A percentile compares a stretch with the other conserved stretches of the same genome.
Evolutionary conservation across 1,140 invertebrate species (phyloP).

Genomic region (Drosophila navojoa): DNA sequence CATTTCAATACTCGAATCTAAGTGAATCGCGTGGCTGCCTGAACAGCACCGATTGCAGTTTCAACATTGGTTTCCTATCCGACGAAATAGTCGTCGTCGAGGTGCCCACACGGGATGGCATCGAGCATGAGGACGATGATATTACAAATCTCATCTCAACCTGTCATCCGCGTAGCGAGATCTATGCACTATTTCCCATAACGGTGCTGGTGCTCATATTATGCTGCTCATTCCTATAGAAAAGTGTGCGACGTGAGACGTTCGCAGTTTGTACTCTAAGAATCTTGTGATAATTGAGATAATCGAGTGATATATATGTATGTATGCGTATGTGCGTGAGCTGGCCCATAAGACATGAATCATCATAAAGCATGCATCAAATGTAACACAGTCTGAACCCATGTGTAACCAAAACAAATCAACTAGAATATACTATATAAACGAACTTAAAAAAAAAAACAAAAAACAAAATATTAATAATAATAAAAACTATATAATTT

Average conservation of each 20-base stretch:
- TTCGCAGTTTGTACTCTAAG: constrained; percentile 4
- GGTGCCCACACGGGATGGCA: constrained; percentile 91
- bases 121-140: constrained; percentile 90
- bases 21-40: constrained; percentile 87
- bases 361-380: not conserved
- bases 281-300: constrained; percentile 72
- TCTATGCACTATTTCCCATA: constrained; percentile 92
- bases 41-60: constrained; percentile 90
- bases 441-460: not conserved
- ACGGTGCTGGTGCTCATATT: constrained; percentile 89
- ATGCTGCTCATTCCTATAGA: constrained; percentile 90
- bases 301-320: constrained; percentile 63
- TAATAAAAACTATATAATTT: constrained; percentile 10
- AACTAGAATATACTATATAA: constrained; percentile 40
- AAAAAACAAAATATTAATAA: too few relatives aligned
- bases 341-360: constrained; percentile 35
- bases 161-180: constrained; percentile 90
- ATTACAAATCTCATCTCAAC: constrained; percentile 88
- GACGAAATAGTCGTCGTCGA: constrained; percentile 91
- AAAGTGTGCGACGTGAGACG: not conserved
- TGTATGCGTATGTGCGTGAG: constrained; percentile 29
- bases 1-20: constrained; percentile 90
- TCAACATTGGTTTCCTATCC: constrained; percentile 88
- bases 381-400: constrained; percentile 59
- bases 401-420: constrained; percentile 50